Percentiles rank a stretch among this genome's conserved stretches.
Evolutionary conservation across 2,113 vertebrate species (phyloP).

Genomic region (Climacteris rufus): DNA sequence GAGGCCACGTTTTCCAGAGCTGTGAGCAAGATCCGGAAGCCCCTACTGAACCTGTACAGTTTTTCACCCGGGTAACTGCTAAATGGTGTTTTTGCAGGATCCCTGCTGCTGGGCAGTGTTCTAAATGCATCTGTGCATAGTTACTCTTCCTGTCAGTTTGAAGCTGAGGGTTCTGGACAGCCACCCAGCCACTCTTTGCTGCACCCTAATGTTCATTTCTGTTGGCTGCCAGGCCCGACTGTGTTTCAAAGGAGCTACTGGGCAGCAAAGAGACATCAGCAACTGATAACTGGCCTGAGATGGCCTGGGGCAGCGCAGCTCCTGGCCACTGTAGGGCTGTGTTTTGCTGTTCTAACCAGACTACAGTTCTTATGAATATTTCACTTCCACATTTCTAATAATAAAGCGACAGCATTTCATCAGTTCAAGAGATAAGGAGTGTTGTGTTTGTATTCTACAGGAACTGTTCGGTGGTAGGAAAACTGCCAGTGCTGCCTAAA

Average conservation of each 20-base stretch:
- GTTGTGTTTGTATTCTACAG: constrained; percentile 57
- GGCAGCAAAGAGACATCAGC: neutral
- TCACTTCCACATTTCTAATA: constrained; percentile 14
- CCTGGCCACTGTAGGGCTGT: neutral
- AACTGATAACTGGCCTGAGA: neutral
- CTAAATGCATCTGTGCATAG: neutral
- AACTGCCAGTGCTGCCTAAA: constrained; percentile 63
- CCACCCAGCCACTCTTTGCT: neutral
- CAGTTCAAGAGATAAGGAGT: neutral
- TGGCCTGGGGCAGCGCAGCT: neutral
- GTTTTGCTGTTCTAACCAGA: neutral
- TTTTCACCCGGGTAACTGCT: constrained; percentile 56
- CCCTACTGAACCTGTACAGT: constrained; percentile 32
- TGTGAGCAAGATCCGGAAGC: constrained; percentile 48
- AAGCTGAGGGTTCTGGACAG: neutral
- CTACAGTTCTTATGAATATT: neutral
- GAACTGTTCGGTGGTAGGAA: constrained; percentile 62
- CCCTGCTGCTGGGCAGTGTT: neutral
- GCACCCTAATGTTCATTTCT: neutral
- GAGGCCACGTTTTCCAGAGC: constrained; percentile 25
- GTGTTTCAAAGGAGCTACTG: neutral
- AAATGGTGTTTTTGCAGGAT: neutral
- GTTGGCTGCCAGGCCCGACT: neutral
- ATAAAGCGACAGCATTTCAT: neutral
- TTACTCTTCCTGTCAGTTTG: neutral